phyloP scores from a whole-genome alignment of 2,113 vertebrate genomes.

The Cynocephalus volans region DNA sequence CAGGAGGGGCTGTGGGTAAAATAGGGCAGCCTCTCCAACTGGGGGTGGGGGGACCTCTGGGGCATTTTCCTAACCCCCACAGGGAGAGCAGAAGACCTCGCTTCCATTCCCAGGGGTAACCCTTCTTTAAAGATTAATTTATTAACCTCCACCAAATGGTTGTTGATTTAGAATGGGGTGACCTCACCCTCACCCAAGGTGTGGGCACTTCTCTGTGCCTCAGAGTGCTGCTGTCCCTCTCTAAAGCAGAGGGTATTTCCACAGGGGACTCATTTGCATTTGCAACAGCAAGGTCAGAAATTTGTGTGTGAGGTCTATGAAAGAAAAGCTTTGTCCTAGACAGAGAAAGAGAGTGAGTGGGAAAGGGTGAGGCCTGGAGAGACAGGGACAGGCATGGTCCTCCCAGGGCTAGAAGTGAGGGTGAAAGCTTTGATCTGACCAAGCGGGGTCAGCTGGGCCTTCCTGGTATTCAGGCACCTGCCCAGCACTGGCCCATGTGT shows the following conservation, averaged over 20 bases:
- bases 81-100: background rate
- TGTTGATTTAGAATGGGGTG: background rate
- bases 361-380: background rate
- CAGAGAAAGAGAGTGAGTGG: background rate
- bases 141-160: background rate
- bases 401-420: background rate
- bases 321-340: background rate
- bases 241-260: background rate
- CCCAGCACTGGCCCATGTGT: background rate
- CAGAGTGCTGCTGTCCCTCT: background rate
- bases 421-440: background rate
- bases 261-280: background rate
- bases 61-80: background rate
- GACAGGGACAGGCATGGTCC: too few species aligned
- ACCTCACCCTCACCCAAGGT: background rate
- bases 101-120: background rate
- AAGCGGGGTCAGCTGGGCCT: background rate
- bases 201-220: background rate
- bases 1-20: background rate
- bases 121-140: slow-evolving; percentile 53
- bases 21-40: background rate
- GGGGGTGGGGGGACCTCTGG: background rate
- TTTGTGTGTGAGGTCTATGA: background rate
- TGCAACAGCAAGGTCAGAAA: background rate
- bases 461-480: background rate